These are phyloP conservation scores for Aplysina aerophoba DNA, from an alignment of 37 sponge, comb jelly and placozoan species.

Conservation along the genomic window DNA sequence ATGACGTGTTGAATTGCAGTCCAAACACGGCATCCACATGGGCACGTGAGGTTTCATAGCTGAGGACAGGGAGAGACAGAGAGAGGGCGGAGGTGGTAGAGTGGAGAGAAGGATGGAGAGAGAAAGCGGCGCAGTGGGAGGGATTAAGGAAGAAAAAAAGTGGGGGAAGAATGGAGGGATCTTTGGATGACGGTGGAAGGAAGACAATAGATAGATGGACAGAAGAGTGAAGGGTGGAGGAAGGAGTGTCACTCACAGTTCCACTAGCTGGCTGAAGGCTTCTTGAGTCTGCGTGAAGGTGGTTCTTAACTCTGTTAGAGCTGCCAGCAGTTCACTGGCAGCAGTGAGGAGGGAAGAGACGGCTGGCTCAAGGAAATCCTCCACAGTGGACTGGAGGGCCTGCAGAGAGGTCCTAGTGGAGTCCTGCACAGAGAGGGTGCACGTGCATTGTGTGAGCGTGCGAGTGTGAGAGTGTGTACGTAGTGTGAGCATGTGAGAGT, in stretches of 20 bases:
- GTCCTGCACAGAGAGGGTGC: not conserved
- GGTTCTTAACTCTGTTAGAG: not conserved
- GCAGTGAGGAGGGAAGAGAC: constrained; percentile 25
- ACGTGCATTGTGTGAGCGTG: constrained; percentile 8
- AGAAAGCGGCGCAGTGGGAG: no score
- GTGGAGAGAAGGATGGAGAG: no score
- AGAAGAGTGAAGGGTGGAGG: not conserved
- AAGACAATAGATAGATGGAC: not conserved
- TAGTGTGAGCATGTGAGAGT: no score
- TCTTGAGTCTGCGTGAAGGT: constrained; percentile 28
- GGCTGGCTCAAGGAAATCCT: constrained; percentile 30
- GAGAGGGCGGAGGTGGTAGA: no score
- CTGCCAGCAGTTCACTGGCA: constrained; percentile 14
- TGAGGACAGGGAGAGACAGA: not conserved
- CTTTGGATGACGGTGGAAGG: not conserved
- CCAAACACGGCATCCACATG: constrained; percentile 76
- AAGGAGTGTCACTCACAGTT: constrained; percentile 36
- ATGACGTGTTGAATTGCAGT: constrained; percentile 57
- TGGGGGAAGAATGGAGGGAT: no score
- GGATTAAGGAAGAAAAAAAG: no score
- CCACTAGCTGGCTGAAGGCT: constrained; percentile 35
- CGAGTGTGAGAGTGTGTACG: not conserved
- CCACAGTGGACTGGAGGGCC: constrained; percentile 8
- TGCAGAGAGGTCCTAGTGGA: constrained; percentile 21
- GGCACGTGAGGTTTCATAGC: constrained; percentile 64